phyloP scores from a whole-genome alignment of 2,888 invertebrate genomes.

The Melieria omissa region DNA sequence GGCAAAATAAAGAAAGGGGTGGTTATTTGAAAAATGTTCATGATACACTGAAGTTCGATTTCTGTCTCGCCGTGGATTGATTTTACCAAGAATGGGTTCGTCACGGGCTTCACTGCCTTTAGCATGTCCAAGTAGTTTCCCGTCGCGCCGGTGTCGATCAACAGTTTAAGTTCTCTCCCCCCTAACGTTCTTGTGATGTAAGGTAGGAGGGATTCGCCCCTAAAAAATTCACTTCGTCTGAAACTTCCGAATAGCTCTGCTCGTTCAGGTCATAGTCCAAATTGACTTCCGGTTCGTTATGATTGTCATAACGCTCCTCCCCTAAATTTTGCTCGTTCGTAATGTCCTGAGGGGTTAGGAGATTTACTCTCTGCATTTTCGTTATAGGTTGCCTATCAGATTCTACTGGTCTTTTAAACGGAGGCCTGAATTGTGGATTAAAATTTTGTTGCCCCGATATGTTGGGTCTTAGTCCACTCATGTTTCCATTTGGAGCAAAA shows the following conservation, averaged over 20 bases:
- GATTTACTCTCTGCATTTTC: slow-evolving; percentile 9
- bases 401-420: neutral
- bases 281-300: neutral
- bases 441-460: too few relatives aligned
- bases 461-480: too few relatives aligned
- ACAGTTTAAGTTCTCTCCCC: slow-evolving; percentile 1
- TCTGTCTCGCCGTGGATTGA: slow-evolving; percentile 27
- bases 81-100: slow-evolving; percentile 15
- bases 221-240: slow-evolving; percentile 10
- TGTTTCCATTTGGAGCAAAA: too few relatives aligned
- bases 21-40: too few relatives aligned
- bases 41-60: slow-evolving; percentile 15
- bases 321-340: neutral
- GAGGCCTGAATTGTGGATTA: too few relatives aligned
- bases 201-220: slow-evolving; percentile 26
- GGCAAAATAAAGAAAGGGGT: too few relatives aligned
- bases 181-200: slow-evolving; percentile 24
- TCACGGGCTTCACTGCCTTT: neutral
- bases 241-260: neutral
- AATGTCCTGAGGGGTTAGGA: neutral
- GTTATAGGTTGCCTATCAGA: neutral
- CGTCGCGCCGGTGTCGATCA: slow-evolving; percentile 9
- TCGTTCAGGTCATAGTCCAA: neutral
- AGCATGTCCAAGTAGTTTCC: slow-evolving; percentile 13
- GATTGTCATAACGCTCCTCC: neutral